phyloP scores from a whole-genome alignment of 1,140 invertebrate genomes.

The Diorhabda elongata region DNA sequence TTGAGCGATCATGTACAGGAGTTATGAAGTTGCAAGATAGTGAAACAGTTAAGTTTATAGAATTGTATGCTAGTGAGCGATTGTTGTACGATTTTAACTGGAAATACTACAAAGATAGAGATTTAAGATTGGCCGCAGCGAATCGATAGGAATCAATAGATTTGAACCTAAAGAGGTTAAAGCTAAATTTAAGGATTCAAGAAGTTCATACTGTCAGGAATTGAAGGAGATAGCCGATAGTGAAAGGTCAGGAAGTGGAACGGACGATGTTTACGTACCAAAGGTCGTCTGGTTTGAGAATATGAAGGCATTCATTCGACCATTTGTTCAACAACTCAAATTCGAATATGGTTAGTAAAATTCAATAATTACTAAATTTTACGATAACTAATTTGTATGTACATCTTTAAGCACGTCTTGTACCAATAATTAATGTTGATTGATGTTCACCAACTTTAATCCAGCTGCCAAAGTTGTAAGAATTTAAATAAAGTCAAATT shows the following conservation, averaged over 20 bases:
- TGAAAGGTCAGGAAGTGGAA: constrained; percentile 23
- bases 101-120: no score
- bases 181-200: constrained; percentile 27
- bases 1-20: background rate
- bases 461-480: no score
- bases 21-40: background rate
- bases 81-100: no score
- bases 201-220: constrained; percentile 20
- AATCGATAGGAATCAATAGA: constrained; percentile 16
- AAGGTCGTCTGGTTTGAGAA: constrained; percentile 22
- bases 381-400: constrained; percentile 1
- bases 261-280: constrained; percentile 36
- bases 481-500: background rate
- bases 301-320: constrained; percentile 17
- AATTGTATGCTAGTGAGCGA: background rate
- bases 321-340: constrained; percentile 14
- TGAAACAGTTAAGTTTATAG: no score
- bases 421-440: background rate
- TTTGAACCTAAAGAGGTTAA: constrained; percentile 23
- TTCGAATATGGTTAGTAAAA: constrained; percentile 11
- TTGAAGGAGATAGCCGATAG: constrained; percentile 39
- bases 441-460: constrained; percentile 6
- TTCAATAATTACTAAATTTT: constrained; percentile 6
- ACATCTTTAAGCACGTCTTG: constrained; percentile 1
- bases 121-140: no score